These are phyloP conservation scores for Machimus atricapillus DNA, from an alignment of 2,888 invertebrate genomes.

Conservation along the genomic window DNA sequence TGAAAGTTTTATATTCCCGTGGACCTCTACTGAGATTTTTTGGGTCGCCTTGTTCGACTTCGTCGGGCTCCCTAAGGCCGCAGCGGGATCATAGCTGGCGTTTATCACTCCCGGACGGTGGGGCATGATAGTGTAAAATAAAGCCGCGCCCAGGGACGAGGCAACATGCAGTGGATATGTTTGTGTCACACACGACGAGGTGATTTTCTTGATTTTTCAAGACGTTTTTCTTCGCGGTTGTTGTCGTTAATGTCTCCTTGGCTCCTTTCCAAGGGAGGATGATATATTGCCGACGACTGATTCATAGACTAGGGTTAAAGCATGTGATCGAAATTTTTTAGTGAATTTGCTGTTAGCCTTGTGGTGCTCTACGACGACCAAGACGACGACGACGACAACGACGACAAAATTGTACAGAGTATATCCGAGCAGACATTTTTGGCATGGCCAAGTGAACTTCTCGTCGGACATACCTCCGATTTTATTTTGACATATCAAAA, in stretches of 20 bases:
- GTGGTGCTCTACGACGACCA: neutral
- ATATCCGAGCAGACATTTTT: slow-evolving; percentile 1
- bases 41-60: neutral
- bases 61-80: neutral
- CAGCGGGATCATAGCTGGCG: neutral
- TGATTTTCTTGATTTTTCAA: slow-evolving; percentile 29
- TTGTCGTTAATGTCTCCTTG: slow-evolving; percentile 40
- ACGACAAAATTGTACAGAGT: neutral
- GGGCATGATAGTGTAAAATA: neutral
- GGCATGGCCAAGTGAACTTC: slow-evolving; percentile 1
- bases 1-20: slow-evolving; percentile 1
- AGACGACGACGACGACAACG: neutral
- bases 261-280: slow-evolving; percentile 40
- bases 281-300: slow-evolving; percentile 41
- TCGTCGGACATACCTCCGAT: neutral
- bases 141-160: neutral
- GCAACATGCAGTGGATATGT: neutral
- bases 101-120: slow-evolving; percentile 20
- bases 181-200: slow-evolving; percentile 42
- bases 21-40: slow-evolving; percentile 33
- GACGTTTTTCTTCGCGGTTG: slow-evolving; percentile 16
- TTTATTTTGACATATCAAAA: neutral
- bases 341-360: slow-evolving; percentile 22
- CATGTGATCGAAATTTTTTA: slow-evolving; percentile 27
- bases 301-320: slow-evolving; percentile 15